A percentile compares a stretch with the other conserved stretches of the same genome.
Conservation (phyloP, 2,888 invertebrate species). For the Chironomus riparius region DNA sequence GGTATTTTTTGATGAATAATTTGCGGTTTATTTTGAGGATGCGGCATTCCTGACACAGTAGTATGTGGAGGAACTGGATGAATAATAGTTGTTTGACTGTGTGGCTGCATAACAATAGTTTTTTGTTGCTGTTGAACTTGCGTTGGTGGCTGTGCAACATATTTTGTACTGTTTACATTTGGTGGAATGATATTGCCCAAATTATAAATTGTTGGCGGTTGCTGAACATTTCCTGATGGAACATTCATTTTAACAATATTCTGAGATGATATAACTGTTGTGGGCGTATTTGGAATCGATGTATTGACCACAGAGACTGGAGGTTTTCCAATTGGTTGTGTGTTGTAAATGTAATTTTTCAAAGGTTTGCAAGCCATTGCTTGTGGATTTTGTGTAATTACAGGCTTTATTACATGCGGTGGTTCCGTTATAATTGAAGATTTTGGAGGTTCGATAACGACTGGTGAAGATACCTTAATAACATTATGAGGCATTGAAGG, state of each 20-base stretch:
- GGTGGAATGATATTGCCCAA: constrained; percentile 14
- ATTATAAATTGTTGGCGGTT: constrained; percentile 19
- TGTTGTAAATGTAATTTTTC: constrained; percentile 13
- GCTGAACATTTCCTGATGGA: not conserved
- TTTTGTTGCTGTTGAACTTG: not conserved
- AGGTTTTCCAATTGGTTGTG: not conserved
- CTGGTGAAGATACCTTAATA: not conserved
- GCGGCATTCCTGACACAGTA: not conserved
- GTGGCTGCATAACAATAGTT: not conserved
- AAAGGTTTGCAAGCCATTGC: not conserved
- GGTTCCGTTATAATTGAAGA: not conserved
- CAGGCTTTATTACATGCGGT: not conserved
- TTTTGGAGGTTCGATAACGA: constrained; percentile 2
- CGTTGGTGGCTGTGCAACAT: not conserved
- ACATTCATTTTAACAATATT: constrained; percentile 6
- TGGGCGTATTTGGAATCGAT: not conserved
- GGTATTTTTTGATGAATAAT: constrained; percentile 14
- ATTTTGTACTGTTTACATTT: not conserved
- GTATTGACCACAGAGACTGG: not conserved
- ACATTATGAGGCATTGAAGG: not conserved
- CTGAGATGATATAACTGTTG: constrained; percentile 19
- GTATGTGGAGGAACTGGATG: not conserved
- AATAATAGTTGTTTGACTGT: not conserved
- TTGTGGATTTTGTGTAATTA: constrained; percentile 20
- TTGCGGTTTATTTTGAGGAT: not conserved